Base-by-base conservation (phyloP, 2,888 invertebrate species). In the Trilocha varians region DNA sequence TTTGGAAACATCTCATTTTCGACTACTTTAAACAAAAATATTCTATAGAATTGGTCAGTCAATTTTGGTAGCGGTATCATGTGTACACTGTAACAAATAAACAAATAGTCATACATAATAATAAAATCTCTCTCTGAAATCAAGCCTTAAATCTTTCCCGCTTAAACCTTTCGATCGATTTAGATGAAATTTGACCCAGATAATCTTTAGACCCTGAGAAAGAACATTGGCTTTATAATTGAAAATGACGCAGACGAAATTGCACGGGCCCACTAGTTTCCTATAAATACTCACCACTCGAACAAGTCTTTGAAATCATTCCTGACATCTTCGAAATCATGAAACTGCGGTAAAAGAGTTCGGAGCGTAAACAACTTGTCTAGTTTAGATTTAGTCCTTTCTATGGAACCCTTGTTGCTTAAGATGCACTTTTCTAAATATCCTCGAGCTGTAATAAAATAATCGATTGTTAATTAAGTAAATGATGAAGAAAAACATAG, bases 391-490 rank as follows among this genome's bases (percentile, higher is more conserved):
- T 62, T 62, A 0, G 57, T 48, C n/a, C 48, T 44, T 39, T 63
- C 61, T n/a, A 62, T 42, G 1, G 61, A 63, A 5, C 62, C 59
- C 36, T 61, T 60, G 16, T 47, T 48, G 5, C 47, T 40, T 34
- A 61, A 52, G 32, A 61, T 51, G 8, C 44, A 43, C 16, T 50
- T 49, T 38, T 59, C 61, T 25, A 63, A 45, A 40, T 55, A 59
- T 8, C 45, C 45, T 34, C 50, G 35, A 6, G 38, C 44, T 44
- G 44, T 3, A 32, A 38, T 9, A 36, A 11, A 11, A 8, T 13
- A 34, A 8, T 34, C 5, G 13, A 11, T 13, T 13, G 6, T 3
- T 14, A 8, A 36, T n/a, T n/a, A n/a, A n/a, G n/a, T n/a, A n/a
- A n/a, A n/a, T n/a, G n/a, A n/a, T n/a, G n/a, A n/a, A n/a, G n/a